These are phyloP conservation scores for Steinernema scapterisci DNA, from an alignment of 2,888 invertebrate genomes.

Conservation along the genomic window DNA sequence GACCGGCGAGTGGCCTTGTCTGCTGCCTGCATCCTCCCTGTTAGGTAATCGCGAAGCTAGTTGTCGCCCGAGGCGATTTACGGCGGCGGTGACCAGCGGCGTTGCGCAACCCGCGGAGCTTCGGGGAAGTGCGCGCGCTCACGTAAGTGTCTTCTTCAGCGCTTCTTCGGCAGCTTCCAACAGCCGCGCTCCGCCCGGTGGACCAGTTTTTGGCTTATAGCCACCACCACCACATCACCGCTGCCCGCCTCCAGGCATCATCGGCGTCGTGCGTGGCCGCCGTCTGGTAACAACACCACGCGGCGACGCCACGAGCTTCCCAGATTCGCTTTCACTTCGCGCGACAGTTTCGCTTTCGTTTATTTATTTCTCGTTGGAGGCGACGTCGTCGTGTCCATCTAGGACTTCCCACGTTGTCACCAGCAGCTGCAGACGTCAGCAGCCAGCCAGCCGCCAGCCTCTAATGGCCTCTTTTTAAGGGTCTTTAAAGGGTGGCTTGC, in stretches of 20 bases:
- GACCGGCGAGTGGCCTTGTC: constrained; percentile 18
- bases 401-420: not conserved
- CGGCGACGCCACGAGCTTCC: constrained; percentile 25
- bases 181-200: constrained; percentile 19
- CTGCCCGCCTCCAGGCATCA: constrained; percentile 28
- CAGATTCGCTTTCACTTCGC: constrained; percentile 32
- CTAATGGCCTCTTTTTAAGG: not conserved
- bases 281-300: constrained; percentile 31
- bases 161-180: not conserved
- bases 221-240: constrained; percentile 9
- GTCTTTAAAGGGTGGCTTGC: not conserved
- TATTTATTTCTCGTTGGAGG: constrained; percentile 3
- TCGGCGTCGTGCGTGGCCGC: constrained; percentile 26
- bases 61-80: constrained; percentile 28
- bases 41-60: constrained; percentile 31
- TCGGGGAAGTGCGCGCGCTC: constrained; percentile 14
- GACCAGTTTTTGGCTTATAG: constrained; percentile 33
- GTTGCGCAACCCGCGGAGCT: constrained; percentile 20
- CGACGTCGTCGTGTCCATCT: constrained; percentile 8
- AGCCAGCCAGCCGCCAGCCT: not conserved
- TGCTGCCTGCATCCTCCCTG: not conserved
- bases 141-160: constrained; percentile 22
- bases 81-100: constrained; percentile 27
- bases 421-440: too few species aligned
- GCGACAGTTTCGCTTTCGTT: constrained; percentile 31